Base-by-base conservation (phyloP, 1,140 invertebrate species). In the Nasonia giraulti region DNA sequence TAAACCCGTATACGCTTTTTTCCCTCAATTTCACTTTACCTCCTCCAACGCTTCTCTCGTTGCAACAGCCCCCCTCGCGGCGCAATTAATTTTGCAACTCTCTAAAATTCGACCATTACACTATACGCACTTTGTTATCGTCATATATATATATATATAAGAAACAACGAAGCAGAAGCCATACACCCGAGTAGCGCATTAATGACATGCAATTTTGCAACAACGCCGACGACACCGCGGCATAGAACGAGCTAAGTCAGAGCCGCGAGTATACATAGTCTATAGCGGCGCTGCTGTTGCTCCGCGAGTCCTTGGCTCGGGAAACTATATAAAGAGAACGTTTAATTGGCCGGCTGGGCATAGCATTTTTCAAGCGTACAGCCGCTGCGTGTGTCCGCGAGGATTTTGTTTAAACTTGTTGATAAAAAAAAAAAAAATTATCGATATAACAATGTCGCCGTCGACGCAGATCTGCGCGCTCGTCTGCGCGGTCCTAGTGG, bases 121-220 rank as follows among this genome's bases (percentile, higher is more conserved):
- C 27, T 44, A 11, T 7, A 10, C 40, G 10, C 40, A 44, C 40
- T 44, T 44, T 44, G 7, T 8, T 44, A 44, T 44, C 40, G 7
- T 44, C 2, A 40, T 40, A 40, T 40, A 40, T 40, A n/a, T n/a
- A 10, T 44, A 10, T 8, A 44, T 10, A 44, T 44, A 62, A 62
- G 20, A 62, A 62, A 62, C 20, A 62, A n/a, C 17, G 17, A 20
- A 4, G 20, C 20, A 44, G 14, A 50, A 11, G 62, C 8, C 62
- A 86, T 81, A 86, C 86, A 84, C 85, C 86, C 86, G 87, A 87
- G 84, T 37, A 37, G 27, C 27, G 27, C 86, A 82, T 89, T 92
- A 92, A 93, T 92, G 90, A 92, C 89, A 92, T 92, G 92, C 90
- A 91, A 92, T 92, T 92, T 93, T 92, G 91, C 91, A 92, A 92